Percentiles rank a stretch among this genome's conserved stretches.
Conservation (phyloP, 2,888 invertebrate genomes). For the Aphrophora alni region DNA sequence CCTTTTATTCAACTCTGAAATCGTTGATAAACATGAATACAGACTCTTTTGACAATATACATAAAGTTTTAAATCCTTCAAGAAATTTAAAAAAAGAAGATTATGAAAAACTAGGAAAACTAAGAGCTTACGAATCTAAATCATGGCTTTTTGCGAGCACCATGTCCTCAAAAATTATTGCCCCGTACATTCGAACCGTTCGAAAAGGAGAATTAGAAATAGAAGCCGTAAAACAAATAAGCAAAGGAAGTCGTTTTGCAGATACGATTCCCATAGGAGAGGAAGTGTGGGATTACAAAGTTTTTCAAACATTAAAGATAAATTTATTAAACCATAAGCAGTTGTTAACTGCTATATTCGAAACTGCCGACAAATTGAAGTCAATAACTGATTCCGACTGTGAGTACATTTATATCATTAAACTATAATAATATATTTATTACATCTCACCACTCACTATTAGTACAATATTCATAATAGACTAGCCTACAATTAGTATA, state of each 20-base stretch:
- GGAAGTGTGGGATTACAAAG: neutral
- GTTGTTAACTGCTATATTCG: neutral
- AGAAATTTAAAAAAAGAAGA: neutral
- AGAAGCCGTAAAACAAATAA: neutral
- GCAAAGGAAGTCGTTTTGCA: neutral
- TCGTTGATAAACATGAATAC: neutral
- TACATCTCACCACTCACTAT: no score
- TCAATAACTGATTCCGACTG: neutral
- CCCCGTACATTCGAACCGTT: neutral
- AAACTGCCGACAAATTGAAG: neutral
- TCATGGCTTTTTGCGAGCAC: neutral
- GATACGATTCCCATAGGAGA: neutral
- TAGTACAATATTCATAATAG: no score
- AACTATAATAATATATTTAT: no score
- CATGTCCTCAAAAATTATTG: neutral
- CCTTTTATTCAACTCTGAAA: no score
- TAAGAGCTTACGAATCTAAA: neutral
- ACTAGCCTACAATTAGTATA: no score
- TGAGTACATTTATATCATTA: no score
- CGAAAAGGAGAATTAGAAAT: neutral
- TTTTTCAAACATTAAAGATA: neutral
- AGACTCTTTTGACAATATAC: neutral
- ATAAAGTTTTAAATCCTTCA: neutral
- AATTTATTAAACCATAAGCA: neutral
- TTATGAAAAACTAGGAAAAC: neutral